Evolutionary conservation across 2,113 vertebrate genomes (phyloP), one percentile per base, ranked within the genome.

Genomic region (Phyllostomus hastatus): DNA sequence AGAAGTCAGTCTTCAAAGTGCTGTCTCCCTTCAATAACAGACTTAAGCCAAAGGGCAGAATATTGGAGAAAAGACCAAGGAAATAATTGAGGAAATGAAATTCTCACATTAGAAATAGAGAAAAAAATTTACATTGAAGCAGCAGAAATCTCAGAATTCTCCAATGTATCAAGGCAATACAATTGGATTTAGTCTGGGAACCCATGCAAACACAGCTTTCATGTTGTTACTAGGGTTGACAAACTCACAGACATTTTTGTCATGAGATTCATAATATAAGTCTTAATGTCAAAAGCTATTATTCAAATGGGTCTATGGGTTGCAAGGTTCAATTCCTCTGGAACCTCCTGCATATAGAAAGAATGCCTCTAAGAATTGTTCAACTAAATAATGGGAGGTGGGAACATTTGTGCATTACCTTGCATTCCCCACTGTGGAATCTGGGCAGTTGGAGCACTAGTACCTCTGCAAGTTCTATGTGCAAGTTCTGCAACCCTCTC

Each of bases 1-100:
- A 67, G 35, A 89, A 64, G 19, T 93, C 48, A 82, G 48, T 81
- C 43, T 96, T 97, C 93, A 83, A 91, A 93, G 90, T 17, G 2
- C 7, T 70, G 4, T 83, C 26, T 83, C 38, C 4, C 4, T 17
- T 57, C 43, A 81, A 46, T 43, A 48, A 28, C 43, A 95, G 48
- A 76, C 52, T 73, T 78, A 57, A 82, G 79, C 22, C 48, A 88
- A 81, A 87, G 14, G 26, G 8, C 66, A 94, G 59, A 72, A 59
- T 67, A 38, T 16, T 2, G 1, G 54, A 90, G 24, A 73, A 88
- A 73, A 93, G 8, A 31, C 14, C 17, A 69, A 95, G 33, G 76
- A 90, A 88, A 28, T 88, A 54, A 66, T 35, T 94, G 57, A 94
- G 52, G 16, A 88, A 89, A 91, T 70, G n/a, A 78, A 80, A 95